Evolutionary conservation across 2,797 vertebrate genomes (phyloP), one percentile per base, ranked within the genome.

Genomic region (Lycodopsis pacificus): DNA sequence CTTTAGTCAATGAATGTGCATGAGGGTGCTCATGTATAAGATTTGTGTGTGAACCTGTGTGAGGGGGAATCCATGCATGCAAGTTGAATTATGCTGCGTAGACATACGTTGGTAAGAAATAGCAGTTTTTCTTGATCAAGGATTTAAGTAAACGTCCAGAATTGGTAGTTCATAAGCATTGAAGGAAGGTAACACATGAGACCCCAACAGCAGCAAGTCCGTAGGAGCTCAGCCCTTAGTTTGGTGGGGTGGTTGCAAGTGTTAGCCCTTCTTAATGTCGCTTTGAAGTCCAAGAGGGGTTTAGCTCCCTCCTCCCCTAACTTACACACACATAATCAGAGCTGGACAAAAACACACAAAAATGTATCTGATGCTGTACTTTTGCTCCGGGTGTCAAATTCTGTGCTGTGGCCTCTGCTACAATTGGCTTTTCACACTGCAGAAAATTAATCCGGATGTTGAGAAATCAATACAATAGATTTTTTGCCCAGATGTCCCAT

Each of bases 211-310:
- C 58, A 71, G 30, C 72, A 49, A 54, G 56, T 46, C 69, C 62
- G 76, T 27, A 58, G 61, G 66, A 58, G 65, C 74, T 81, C 64
- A 65, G 67, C 42, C 65, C 54, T 80, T 36, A 72, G 67, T 51
- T 67, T 65, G 66, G 66, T 53, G 53, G 71, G 68, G 73, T 61
- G 34, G 71, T 62, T 77, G 73, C 67, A 65, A 89, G 82, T 71
- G 71, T 87, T 76, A 88, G 77, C 81, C 76, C 65, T 59, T 77
- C 73, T 81, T 90, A 91, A 92, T 92, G 86, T 89, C 38, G 6
- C 90, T 94, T 94, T 91, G 92, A 93, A 92, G 92, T 88, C 53
- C 38, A 53, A 56, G 54, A 81, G 70, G 67, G 86, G 89, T 91
- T 88, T 83, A 83, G 77, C 80, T 82, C 71, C 82, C 53, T 68